These are phyloP conservation scores for Leptura quadrifasciata DNA, from an alignment of 2,888 invertebrate species.

Conservation along the genomic window DNA sequence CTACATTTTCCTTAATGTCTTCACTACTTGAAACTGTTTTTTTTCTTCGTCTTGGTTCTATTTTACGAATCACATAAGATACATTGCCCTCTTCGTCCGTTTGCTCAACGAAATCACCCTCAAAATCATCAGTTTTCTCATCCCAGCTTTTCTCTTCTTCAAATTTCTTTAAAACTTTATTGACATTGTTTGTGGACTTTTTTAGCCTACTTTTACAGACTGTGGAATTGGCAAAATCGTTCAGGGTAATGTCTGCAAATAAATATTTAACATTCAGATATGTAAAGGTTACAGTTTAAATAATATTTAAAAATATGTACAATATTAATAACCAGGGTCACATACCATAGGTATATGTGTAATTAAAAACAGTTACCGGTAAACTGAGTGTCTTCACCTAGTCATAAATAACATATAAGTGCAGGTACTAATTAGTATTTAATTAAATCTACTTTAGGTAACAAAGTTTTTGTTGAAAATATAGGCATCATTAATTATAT, in stretches of 20 bases:
- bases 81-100: conserved; percentile 70
- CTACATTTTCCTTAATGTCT: conserved; percentile 59
- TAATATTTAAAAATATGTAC: too few relatives aligned
- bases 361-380: too few relatives aligned
- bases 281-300: background rate
- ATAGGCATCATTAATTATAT: too few relatives aligned
- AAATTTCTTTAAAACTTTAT: conserved; percentile 66
- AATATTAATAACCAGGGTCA: too few relatives aligned
- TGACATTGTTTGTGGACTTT: conserved; percentile 67
- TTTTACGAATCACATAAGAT: conserved; percentile 63
- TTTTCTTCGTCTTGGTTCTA: conserved; percentile 62
- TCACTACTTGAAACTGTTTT: conserved; percentile 59
- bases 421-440: too few relatives aligned
- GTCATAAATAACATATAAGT: too few relatives aligned
- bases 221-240: conserved; percentile 80
- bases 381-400: too few relatives aligned
- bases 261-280: background rate
- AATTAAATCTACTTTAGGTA: too few relatives aligned
- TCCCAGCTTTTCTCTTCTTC: conserved; percentile 74
- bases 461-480: too few relatives aligned
- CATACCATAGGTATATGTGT: too few relatives aligned
- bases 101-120: conserved; percentile 70
- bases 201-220: conserved; percentile 66
- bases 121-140: conserved; percentile 75
- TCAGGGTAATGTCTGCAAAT: conserved; percentile 78